Evolutionary conservation across 1,140 invertebrate genomes (phyloP), one percentile per base, ranked within the genome.

Genomic region (Drosophila paulistorum): DNA sequence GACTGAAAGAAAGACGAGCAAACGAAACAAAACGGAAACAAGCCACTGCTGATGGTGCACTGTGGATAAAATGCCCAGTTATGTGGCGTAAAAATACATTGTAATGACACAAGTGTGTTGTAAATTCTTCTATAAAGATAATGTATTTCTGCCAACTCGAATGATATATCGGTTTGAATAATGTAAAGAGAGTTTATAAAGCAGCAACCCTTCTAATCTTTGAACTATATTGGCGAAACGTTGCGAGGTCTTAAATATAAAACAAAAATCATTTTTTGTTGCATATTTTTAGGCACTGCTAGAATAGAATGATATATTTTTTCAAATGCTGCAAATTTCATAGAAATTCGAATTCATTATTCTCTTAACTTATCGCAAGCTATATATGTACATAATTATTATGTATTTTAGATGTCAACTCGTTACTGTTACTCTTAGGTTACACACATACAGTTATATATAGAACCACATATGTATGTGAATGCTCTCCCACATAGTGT

Each of bases 11-110:
- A 51, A 23, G 45, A 51, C 9, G 10, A 51, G 30, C 63, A 65
- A 54, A 55, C 63, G 30, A 35, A 65, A 67, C 72, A 62, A 57
- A 78, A 70, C 71, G 75, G 75, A 80, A 80, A 74, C 68, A 75
- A 78, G 72, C 74, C 75, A 78, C 71, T 68, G 67, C 68, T 71
- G 30, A 30, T 30, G 30, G 30, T 30, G 71, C 77, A 51, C 39
- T 68, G 58, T 68, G 62, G 45, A 23, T 51, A 51, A 23, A 51
- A 20, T 51, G 10, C 2, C 7, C 10, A 23, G 1, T 51, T 51
- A 5, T 23, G 17, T 23, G 17, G 45, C 45, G 10, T 23, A 20
- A 39, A 39, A 39, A 23, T 30, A 30, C 1, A 30, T 23, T 10
- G 20, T 39, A 23, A 23, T 4, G 9, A 11, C 9, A 4, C 20